Base-by-base conservation (phyloP, 2,113 vertebrate species). In the Pluvianellus socialis region DNA sequence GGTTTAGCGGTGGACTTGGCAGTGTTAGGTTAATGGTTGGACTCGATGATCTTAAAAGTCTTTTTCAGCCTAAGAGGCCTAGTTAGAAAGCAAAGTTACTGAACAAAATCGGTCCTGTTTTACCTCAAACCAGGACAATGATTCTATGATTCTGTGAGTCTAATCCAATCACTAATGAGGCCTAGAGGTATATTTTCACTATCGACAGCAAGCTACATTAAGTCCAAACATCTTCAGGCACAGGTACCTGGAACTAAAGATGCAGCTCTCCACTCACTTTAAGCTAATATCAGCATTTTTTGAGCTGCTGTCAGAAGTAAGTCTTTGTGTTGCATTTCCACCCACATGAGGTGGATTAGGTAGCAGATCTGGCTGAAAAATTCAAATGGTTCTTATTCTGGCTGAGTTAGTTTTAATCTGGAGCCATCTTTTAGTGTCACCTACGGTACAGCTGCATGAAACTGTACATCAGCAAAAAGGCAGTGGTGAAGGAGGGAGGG, bases 401-500 rank as follows among this genome's bases (percentile, higher is more conserved):
- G 22, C 20, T 21, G 24, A 45, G 27, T 21, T 75, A 61, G 17
- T 79, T 84, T 85, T 63, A 55, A 59, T 38, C 52, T 42, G 8
- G 42, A 93, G n/a, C 22, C 7, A 2, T n/a, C 79, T 87, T 65
- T 50, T n/a, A 70, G 18, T 9, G n/a, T 91, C 52, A 56, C 11
- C 38, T 63, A 27, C 26, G 42, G 20, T 33, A 27, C 19, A 59
- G 56, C n/a, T 87, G 42, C 73, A 79, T 55, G 87, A 89, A 92
- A 32, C 24, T 0, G 0, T 14, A 45, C 0, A 0, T 22, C 19
- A 67, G 3, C 59, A 55, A 79, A 84, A 81, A 42, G 32, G 19
- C 2, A 1, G 12, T 42, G 38, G 32, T 50, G 53, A 82, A 88
- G 63, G n/a, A 92, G 49, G 40, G 20, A 73, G 75, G 53, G 52